These are phyloP conservation scores for Dissostichus mawsoni DNA, from an alignment of 2,113 vertebrate species.

Conservation along the genomic window DNA sequence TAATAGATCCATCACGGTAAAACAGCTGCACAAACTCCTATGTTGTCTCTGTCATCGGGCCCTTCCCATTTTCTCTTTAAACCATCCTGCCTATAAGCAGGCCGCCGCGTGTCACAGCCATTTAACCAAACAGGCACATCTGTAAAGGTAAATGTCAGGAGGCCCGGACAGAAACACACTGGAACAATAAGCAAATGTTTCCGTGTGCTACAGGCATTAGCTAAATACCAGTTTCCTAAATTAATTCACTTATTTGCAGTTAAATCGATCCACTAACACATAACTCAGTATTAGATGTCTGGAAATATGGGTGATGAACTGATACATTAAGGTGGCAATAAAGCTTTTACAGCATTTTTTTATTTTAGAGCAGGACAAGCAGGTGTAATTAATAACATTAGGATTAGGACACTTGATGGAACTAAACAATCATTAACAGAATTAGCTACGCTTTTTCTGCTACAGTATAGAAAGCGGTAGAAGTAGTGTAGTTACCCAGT, in stretches of 20 bases:
- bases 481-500: no score
- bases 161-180: constrained; percentile 37
- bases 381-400: neutral
- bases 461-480: no score
- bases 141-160: constrained; percentile 64
- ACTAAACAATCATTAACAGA: no score
- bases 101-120: constrained; percentile 65
- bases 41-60: constrained; percentile 81
- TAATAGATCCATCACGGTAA: constrained; percentile 99
- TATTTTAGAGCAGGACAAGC: neutral
- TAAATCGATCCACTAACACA: constrained; percentile 19
- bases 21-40: constrained; percentile 92
- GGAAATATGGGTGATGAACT: neutral
- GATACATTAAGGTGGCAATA: neutral
- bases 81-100: constrained; percentile 64
- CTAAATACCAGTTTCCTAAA: constrained; percentile 14
- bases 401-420: neutral
- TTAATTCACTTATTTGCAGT: neutral
- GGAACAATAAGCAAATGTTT: constrained; percentile 61
- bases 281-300: neutral
- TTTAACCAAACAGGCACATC: constrained; percentile 70
- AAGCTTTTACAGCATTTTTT: no score
- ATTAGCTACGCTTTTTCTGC: no score
- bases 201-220: constrained; percentile 34
- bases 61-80: constrained; percentile 76